Evolutionary conservation across 1,140 invertebrate genomes (phyloP), one percentile per base, ranked within the genome.

Genomic region (Drosophila fuyamai): DNA sequence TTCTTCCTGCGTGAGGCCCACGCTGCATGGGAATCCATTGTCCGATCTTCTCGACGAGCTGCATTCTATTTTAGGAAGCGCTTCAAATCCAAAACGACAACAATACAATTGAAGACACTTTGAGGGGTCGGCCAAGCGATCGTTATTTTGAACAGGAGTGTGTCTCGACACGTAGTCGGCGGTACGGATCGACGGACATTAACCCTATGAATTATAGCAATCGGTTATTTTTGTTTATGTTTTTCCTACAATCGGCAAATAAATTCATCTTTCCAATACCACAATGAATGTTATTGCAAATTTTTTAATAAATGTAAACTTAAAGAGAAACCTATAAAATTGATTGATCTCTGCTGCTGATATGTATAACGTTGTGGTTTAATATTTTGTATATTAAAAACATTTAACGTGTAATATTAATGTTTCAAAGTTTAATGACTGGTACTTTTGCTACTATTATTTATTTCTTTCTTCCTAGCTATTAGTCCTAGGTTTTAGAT

Each of bases 41-140:
- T 76, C 60, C 72, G 60, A 57, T 56, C 61, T 56, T 18, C 41
- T 54, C 13, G 36, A 29, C 68, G 54, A 56, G 44, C 46, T 65
- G 59, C 72, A 65, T 46, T 74, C 71, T 75, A 75, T 75, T 65
- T 75, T 75, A 13, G 59, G 72, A 65, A 29, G 16, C 16, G 23
- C 46, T 74, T 63, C 1, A n/a, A 63, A 38, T 13, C 51, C 72
- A 74, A 75, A 75, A 63, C 38, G 43, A 47, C 36, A 66, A 76
- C 59, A 75, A 56, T 51, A 38, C 41, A 66, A 76, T 57, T 53
- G 48, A 59, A 48, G 50, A 12, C 14, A 27, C 23, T 14, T 14
- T 40, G 13, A 38, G 32, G 10, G n/a, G 5, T 38, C 44, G 10
- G 13, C 16, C 32, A 48, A 10, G 57, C 32, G 62, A 38, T 18